Conservation (phyloP, 37 sponge, comb jelly and placozoan genomes). For the Cliona cf. orientalis region DNA sequence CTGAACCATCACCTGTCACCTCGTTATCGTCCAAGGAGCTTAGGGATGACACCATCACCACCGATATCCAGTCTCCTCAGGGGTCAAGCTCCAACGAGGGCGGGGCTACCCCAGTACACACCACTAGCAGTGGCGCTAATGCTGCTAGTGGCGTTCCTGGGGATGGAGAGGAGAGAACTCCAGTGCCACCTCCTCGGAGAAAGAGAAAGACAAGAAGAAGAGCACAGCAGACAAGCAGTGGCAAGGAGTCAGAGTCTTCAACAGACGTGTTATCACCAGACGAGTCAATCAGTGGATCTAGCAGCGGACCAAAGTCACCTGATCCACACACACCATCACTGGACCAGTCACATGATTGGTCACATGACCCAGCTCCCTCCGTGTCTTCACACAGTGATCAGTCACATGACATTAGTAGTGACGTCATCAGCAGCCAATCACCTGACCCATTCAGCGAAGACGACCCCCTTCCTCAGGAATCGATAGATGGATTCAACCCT, state of each 20-base stretch:
- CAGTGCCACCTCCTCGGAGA: conserved; percentile 32
- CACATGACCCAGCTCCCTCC: neutral
- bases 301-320: neutral
- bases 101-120: no score
- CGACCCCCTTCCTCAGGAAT: no score
- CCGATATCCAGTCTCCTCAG: no score
- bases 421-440: neutral
- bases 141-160: no score
- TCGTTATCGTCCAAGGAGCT: no score
- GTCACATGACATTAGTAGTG: neutral
- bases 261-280: neutral
- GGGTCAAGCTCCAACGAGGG: no score
- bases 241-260: neutral
- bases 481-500: no score
- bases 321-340: neutral
- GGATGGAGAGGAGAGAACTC: no score
- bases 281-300: neutral
- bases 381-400: neutral
- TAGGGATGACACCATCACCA: no score
- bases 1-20: no score
- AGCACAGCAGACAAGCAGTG: neutral
- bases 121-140: no score
- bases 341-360: neutral
- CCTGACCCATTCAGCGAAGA: neutral
- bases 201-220: conserved; percentile 2